Evolutionary conservation across 2,888 invertebrate species (phyloP).

Genomic region (Drosophila ustulata): DNA sequence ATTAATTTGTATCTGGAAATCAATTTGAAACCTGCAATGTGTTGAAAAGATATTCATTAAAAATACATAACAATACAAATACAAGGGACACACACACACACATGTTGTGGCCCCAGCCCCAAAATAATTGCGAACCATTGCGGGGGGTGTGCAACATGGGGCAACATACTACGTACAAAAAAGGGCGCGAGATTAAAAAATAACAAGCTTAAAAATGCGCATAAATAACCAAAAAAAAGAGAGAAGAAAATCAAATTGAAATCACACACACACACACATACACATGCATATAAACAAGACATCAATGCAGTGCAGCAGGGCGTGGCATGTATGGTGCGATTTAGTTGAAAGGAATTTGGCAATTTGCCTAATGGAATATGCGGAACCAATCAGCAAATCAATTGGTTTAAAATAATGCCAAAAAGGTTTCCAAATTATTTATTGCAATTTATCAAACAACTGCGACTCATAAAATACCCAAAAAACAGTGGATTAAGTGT

Average conservation of each 20-base stretch:
- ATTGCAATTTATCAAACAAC: conserved; percentile 7
- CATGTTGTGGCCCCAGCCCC: conserved; percentile 5
- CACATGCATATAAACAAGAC: conserved; percentile 9
- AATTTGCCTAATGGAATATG: conserved; percentile 51
- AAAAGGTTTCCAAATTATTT: conserved; percentile 17
- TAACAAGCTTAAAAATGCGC: conserved; percentile 73
- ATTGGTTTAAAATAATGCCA: conserved; percentile 32
- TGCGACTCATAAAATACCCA: background rate
- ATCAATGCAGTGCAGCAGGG: conserved; percentile 33
- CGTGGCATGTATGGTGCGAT: conserved; percentile 33
- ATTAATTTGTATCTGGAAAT: conserved; percentile 52
- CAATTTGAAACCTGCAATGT: conserved; percentile 47
- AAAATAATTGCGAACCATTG: conserved; percentile 37
- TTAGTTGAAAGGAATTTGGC: conserved; percentile 35
- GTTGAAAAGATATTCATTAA: conserved; percentile 69
- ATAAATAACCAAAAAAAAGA: conserved; percentile 58
- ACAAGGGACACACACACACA: conserved; percentile 12
- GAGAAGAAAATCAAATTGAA: conserved; percentile 20
- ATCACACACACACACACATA: conserved; percentile 16
- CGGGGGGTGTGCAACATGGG: conserved; percentile 38
- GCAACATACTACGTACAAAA: conserved; percentile 34
- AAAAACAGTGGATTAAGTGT: background rate
- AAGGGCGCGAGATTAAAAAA: conserved; percentile 74
- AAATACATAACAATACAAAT: conserved; percentile 50
- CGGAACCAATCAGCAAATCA: conserved; percentile 45